Base-by-base conservation (phyloP, 2,797 vertebrate species). In the Psittacula echo region DNA sequence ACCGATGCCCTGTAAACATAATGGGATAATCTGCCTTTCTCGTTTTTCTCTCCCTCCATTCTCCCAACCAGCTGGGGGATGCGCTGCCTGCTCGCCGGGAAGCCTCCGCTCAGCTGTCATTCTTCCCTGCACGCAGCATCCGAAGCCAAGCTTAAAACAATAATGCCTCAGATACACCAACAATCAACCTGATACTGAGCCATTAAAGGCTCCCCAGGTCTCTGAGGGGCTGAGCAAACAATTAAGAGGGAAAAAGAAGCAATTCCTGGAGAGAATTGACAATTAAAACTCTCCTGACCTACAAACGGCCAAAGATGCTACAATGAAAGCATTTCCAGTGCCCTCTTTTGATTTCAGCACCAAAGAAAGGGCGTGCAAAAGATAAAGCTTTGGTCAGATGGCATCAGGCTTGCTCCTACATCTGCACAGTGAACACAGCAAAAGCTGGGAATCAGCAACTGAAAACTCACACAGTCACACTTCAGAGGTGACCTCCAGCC, bases 111-210 rank as follows among this genome's bases (percentile, higher is more conserved):
- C 93, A 87, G 71, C 95, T 95, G 96, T 87, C 77, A 80, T 0
- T 34, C 17, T 8, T 30, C 24, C 6, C 92, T 5, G 50, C 94
- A 97, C 87, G 78, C 97, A 41, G 97, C 96, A 92, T 97, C 97
- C 73, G 56, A 97, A 97, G 97, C 97, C 95, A 96, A 93, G 95
- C 96, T 21, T 1, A 2, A 64, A 68, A 94, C 94, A 97, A 93
- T 72, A 42, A 87, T 5, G 89, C 85, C 94, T 80, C 81, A 64
- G 76, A 70, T 11, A 26, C 62, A 61, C 30, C 84, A 85, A 23
- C 88, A 44, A 58, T 53, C 93, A 74, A 85, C 42, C 89, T 73
- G 85, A 89, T 64, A 51, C 54, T 7, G 2, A 4, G 86, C 88
- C 91, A 62, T 6, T 30, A 6, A 4, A 62, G 37, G 81, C 79